Evolutionary conservation across 2,888 invertebrate species (phyloP).

Genomic region (Hololepta plana): DNA sequence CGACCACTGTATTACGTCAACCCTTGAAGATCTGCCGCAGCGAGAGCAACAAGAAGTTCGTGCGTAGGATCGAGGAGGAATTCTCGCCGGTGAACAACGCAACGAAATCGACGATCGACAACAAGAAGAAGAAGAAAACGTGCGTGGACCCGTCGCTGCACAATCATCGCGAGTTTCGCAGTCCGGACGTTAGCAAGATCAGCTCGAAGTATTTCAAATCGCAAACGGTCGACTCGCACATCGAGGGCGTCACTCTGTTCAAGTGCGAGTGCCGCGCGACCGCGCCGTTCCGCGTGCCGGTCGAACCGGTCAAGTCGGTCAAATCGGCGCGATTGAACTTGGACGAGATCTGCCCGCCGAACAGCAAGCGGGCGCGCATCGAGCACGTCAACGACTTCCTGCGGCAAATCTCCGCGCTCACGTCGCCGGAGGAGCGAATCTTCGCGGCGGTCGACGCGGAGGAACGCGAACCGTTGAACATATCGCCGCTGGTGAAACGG

Average conservation of each 20-base stretch:
- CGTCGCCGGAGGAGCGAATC: constrained; percentile 17
- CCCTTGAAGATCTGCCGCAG: constrained; percentile 10
- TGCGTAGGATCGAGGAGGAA: constrained; percentile 4
- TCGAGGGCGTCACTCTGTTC: constrained; percentile 14
- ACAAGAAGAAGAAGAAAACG: constrained; percentile 22
- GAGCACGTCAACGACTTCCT: constrained; percentile 22
- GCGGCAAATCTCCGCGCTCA: constrained; percentile 18
- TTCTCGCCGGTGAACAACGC: too few species aligned
- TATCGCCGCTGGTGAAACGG: constrained; percentile 41
- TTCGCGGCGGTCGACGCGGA: not conserved
- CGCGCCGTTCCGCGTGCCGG: too few species aligned
- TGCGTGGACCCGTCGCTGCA: constrained; percentile 15
- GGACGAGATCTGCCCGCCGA: constrained; percentile 23
- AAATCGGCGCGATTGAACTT: constrained; percentile 25
- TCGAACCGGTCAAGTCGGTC: constrained; percentile 26
- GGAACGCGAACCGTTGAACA: constrained; percentile 1
- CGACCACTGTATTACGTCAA: constrained; percentile 14
- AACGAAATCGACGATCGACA: constrained; percentile 8
- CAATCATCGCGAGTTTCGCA: constrained; percentile 11
- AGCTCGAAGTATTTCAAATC: constrained; percentile 18
- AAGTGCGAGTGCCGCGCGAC: not conserved
- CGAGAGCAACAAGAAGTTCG: too few species aligned
- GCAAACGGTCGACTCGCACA: constrained; percentile 23
- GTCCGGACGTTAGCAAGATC: constrained; percentile 6
- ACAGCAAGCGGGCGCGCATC: constrained; percentile 20